Evolutionary conservation across 2,113 vertebrate species (phyloP).

Genomic region (Ailurus styani): DNA sequence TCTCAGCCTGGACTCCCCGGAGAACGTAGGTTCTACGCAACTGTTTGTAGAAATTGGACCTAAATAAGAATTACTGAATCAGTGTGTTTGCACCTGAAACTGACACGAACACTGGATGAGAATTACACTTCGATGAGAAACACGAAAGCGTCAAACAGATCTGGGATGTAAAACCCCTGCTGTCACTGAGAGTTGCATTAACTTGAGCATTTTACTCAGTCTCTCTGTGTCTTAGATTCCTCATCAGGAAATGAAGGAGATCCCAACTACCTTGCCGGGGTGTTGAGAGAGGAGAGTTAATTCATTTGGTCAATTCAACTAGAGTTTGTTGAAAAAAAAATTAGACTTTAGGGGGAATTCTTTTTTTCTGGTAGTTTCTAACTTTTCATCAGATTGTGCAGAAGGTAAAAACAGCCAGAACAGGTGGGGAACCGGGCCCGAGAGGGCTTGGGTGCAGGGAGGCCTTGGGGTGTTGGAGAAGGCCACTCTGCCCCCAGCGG

Average conservation of each 20-base stretch:
- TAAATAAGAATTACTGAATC: neutral
- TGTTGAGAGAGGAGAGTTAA: neutral
- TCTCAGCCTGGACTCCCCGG: neutral
- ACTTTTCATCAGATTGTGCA: neutral
- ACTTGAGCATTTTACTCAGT: neutral
- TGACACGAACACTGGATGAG: neutral
- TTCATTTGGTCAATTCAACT: neutral
- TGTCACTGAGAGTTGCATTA: neutral
- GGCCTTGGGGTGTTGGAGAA: neutral
- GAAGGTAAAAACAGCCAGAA: neutral
- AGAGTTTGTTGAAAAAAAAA: neutral
- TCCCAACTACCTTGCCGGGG: neutral
- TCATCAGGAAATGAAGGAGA: neutral
- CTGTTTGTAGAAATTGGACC: neutral
- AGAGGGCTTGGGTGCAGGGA: neutral
- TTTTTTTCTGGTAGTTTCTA: neutral
- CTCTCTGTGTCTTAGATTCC: neutral
- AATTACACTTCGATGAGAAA: neutral
- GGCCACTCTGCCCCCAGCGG: rapidly evolving
- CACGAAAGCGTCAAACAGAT: neutral
- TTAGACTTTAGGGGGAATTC: neutral
- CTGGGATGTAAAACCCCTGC: neutral
- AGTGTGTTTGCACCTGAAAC: neutral
- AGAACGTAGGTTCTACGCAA: rapidly evolving
- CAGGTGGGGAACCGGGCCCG: neutral